Evolutionary conservation across 2,797 vertebrate species (phyloP).

Genomic region (Oryzias dopingdopingensis): DNA sequence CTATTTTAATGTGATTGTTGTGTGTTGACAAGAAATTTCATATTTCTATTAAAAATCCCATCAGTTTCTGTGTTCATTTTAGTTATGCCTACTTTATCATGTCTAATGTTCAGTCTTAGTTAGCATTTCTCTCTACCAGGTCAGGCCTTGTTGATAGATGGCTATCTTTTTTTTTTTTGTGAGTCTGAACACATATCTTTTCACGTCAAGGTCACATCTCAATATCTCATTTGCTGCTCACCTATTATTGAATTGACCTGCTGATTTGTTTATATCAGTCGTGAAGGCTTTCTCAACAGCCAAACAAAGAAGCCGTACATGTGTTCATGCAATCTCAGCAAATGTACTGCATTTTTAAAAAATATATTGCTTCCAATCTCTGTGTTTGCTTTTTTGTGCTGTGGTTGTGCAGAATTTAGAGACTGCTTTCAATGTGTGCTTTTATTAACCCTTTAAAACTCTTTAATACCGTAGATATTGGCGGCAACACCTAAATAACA

Average conservation of each 20-base stretch:
- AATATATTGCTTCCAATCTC: slow-evolving; percentile 29
- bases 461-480: too few species aligned
- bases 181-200: slow-evolving; percentile 29
- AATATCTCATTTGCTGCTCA: slow-evolving; percentile 15
- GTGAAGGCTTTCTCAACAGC: slow-evolving; percentile 40
- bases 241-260: slow-evolving; percentile 39
- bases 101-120: slow-evolving; percentile 10
- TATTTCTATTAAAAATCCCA: slow-evolving; percentile 7
- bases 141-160: slow-evolving; percentile 27
- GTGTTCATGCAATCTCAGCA: background rate
- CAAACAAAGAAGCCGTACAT: slow-evolving; percentile 31
- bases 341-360: slow-evolving; percentile 5
- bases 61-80: background rate
- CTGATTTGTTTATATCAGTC: slow-evolving; percentile 44
- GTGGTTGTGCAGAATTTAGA: background rate
- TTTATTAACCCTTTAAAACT: too few species aligned
- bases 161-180: slow-evolving; percentile 42
- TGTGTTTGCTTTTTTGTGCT: slow-evolving; percentile 14
- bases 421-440: too few species aligned
- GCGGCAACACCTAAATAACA: too few species aligned
- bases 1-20: slow-evolving; percentile 18
- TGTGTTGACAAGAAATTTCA: slow-evolving; percentile 8
- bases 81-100: background rate
- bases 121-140: slow-evolving; percentile 20
- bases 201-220: slow-evolving; percentile 19